Percentiles rank a stretch among this genome's conserved stretches.
phyloP scores from a whole-genome alignment of 1,140 invertebrate species.

The Nixonia krombeini region DNA sequence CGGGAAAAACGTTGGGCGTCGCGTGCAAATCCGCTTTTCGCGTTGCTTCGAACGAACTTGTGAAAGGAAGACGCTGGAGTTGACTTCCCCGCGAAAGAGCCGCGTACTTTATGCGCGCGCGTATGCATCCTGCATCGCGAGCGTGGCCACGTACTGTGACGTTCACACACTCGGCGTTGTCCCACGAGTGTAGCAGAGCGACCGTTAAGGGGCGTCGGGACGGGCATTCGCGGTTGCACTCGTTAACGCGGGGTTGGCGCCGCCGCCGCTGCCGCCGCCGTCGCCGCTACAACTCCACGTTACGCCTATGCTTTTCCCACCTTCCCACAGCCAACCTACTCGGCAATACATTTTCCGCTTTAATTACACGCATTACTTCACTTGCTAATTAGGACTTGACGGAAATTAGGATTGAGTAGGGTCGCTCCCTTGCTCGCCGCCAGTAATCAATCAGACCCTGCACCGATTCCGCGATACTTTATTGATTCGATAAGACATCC shows the following conservation, averaged over 20 bases:
- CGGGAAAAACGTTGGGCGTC: background rate
- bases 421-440: too few relatives aligned
- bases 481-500: too few relatives aligned
- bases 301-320: conserved; percentile 43
- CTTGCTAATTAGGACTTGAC: conserved; percentile 47
- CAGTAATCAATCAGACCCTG: too few relatives aligned
- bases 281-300: too few relatives aligned
- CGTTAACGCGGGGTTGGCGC: conserved; percentile 13
- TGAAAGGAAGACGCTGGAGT: conserved; percentile 18
- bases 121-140: conserved; percentile 11
- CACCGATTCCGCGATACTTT: too few relatives aligned
- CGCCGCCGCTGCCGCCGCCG: too few relatives aligned
- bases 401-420: conserved; percentile 10
- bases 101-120: conserved; percentile 18
- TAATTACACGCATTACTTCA: conserved; percentile 61
- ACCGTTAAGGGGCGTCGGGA: conserved; percentile 41
- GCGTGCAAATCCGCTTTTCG: conserved; percentile 24
- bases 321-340: conserved; percentile 43
- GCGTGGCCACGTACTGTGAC: conserved; percentile 60
- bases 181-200: conserved; percentile 45
- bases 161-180: conserved; percentile 59
- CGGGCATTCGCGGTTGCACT: conserved; percentile 25
- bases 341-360: conserved; percentile 48
- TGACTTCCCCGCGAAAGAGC: conserved; percentile 16
- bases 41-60: conserved; percentile 12